Evolutionary conservation across 2,888 invertebrate genomes (phyloP).

Genomic region (Eulithis prunata): DNA sequence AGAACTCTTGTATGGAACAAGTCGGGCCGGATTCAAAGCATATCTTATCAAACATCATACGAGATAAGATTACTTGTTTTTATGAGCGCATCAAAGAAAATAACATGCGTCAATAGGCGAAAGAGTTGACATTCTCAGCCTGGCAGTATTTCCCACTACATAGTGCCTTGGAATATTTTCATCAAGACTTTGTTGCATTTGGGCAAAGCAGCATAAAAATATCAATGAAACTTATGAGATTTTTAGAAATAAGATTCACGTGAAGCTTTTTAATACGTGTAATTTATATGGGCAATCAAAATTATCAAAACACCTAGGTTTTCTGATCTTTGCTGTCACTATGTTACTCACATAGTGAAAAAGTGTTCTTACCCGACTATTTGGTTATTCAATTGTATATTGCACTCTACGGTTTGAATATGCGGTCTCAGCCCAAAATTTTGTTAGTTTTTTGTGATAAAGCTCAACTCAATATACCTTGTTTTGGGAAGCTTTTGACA

Average conservation of each 20-base stretch:
- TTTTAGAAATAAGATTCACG: no score
- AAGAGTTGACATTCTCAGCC: constrained; percentile 45
- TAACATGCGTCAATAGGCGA: constrained; percentile 72
- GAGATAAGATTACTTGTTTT: constrained; percentile 70
- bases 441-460: constrained; percentile 13
- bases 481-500: constrained; percentile 19
- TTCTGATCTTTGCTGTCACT: background rate
- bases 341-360: background rate
- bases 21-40: constrained; percentile 41
- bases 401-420: constrained; percentile 9
- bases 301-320: no score
- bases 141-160: constrained; percentile 55
- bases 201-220: no score
- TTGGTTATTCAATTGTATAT: constrained; percentile 7
- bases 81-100: constrained; percentile 67
- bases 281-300: no score
- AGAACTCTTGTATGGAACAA: constrained; percentile 41
- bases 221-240: no score
- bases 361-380: background rate
- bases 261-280: no score
- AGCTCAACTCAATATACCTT: constrained; percentile 17
- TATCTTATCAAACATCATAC: constrained; percentile 63
- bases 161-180: constrained; percentile 47
- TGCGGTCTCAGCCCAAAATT: constrained; percentile 1
- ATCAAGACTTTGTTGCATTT: background rate